A percentile compares a stretch with the other conserved stretches of the same genome.
These are phyloP conservation scores for Psettodes erumei DNA, from an alignment of 2,113 vertebrate species.

Conservation along the genomic window DNA sequence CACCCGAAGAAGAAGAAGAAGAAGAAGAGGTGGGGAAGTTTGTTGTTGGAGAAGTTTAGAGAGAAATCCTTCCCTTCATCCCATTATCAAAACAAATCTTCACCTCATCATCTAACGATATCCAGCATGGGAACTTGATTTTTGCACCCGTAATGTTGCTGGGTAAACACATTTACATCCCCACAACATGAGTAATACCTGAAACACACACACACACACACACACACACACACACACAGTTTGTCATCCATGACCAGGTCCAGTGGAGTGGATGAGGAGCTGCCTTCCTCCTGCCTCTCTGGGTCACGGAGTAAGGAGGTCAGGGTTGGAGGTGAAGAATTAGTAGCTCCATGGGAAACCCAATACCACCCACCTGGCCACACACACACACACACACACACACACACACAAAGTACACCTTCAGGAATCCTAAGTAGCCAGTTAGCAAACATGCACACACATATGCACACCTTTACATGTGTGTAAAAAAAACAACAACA, in stretches of 20 bases:
- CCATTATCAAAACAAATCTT: too few relatives aligned
- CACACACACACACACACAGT: conserved; percentile 25
- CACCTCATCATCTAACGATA: too few relatives aligned
- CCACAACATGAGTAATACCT: too few relatives aligned
- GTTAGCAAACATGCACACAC: conserved; percentile 46
- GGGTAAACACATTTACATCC: too few relatives aligned
- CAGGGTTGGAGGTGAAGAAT: conserved; percentile 63
- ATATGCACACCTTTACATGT: too few relatives aligned
- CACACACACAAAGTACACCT: background rate
- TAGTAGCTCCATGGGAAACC: conserved; percentile 58
- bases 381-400: conserved; percentile 11
- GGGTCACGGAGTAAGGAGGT: conserved; percentile 67
- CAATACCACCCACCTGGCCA: conserved; percentile 59
- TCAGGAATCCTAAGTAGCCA: conserved; percentile 30
- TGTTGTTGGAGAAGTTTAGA: too few relatives aligned
- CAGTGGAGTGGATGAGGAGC: conserved; percentile 52
- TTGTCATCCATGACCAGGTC: conserved; percentile 50
- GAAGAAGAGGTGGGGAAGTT: too few relatives aligned
- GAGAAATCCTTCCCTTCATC: too few relatives aligned
- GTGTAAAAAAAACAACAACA: too few relatives aligned
- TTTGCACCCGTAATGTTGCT: too few relatives aligned
- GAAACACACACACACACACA: conserved; percentile 18
- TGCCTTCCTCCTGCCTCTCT: conserved; percentile 25
- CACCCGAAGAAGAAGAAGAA: too few relatives aligned
- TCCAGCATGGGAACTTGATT: too few relatives aligned